Base-by-base conservation (phyloP, 2,797 vertebrate genomes). In the Takifugu ocellatus region DNA sequence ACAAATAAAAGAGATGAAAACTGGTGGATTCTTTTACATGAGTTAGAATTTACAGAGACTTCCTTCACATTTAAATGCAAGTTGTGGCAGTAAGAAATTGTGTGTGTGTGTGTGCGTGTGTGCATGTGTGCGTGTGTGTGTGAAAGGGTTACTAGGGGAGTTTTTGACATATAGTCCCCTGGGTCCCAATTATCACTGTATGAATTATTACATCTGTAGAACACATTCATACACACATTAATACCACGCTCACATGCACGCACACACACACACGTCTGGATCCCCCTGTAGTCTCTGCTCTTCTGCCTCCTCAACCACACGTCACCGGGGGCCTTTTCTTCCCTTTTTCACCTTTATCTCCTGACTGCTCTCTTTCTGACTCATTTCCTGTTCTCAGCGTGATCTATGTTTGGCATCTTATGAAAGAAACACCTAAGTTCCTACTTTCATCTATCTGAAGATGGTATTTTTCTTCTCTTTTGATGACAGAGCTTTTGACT, bases 181-280 rank as follows among this genome's bases (percentile, higher is more conserved):
- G 85, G 86, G 88, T 80, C 79, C 70, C 84, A 82, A 88, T 90
- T 90, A 90, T 85, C 79, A 84, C 81, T 76, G 83, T 88, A 85
- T 88, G 84, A 90, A 87, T 88, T 88, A 88, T 87, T 85, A 85
- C 72, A 83, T 82, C 75, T 84, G 78, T 74, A 79, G 61, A 72
- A 75, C 72, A 83, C 56, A 0, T 58, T 65, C 74, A 53, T 54
- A 64, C 70, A 60, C 67, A 61, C 25, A 36, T 65, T 31, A 51
- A 63, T 59, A 49, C 66, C 48, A 54, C 63, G 54, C 63, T 53
- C 48, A 55, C 66, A 56, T 58, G 51, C 47, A 58, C 55, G 45
- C 56, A 46, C 49, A 52, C 54, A 55, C 64, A 59, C 59, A 55
- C 63, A 54, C 66, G 67, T 79, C 74, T 77, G 74, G 72, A 78